Base-by-base conservation (phyloP, 2,113 vertebrate species). In the Ciconia maguari region DNA sequence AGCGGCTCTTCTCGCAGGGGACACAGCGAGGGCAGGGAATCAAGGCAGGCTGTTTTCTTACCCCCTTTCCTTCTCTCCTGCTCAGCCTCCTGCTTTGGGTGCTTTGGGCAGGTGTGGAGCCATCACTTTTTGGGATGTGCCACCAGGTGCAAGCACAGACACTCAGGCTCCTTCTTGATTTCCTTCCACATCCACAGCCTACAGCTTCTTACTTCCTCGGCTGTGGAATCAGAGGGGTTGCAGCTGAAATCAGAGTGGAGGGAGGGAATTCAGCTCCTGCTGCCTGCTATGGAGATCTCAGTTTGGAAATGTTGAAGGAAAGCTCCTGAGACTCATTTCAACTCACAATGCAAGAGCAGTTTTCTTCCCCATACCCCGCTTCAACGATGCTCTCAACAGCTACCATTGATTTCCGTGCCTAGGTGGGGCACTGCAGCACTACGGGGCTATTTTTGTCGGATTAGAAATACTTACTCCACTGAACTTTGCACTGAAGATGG, bases 91-190 rank as follows among this genome's bases (percentile, higher is more conserved):
- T 65, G 34, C 24, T 38, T 38, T 38, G 38, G 17, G 41, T 80
- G 51, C 48, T 75, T 48, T 26, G 58, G n/a, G 57, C 26, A 24
- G 30, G 5, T 52, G 21, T 57, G 55, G 41, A 61, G 34, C 34
- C 19, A 14, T 79, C 11, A 0, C 22, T 52, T 85, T 61, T 24
- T 36, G 38, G 34, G 52, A 68, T 0, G 0, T 60, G 41, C 30
- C 41, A 16, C 20, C 11, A 34, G 22, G 38, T 54, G 20, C 2
- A 2, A 51, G 20, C 13, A 15, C 17, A 64, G 68, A 30, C 44
- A 18, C 38, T n/a, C 18, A 14, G n/a, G 61, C 16, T 61, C 42
- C 25, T 79, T 75, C 65, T 41, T 48, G 34, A 61, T 80, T 93
- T 93, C 55, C 71, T 76, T 80, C 68, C 30, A 36, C 25, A 16